A percentile compares a stretch with the other conserved stretches of the same genome.
phyloP scores from a whole-genome alignment of 2,797 vertebrate species.

The Hemibagrus guttatus region DNA sequence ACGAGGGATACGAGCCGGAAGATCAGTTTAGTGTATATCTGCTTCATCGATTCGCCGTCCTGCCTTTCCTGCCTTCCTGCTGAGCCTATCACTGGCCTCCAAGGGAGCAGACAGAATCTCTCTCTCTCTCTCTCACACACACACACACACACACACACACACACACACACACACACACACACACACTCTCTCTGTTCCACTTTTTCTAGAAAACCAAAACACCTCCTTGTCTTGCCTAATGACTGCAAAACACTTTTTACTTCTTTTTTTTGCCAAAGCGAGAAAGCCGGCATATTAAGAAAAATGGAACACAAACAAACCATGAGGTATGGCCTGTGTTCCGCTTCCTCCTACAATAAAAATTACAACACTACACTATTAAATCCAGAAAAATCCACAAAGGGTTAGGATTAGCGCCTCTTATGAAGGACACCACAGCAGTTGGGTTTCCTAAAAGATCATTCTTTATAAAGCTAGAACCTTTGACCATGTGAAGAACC shows the following conservation, averaged over 20 bases:
- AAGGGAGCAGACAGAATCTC: constrained; percentile 66
- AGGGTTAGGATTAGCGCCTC: neutral
- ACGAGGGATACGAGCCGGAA: constrained; percentile 42
- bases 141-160: constrained; percentile 35
- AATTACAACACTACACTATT: neutral
- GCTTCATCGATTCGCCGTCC: constrained; percentile 65
- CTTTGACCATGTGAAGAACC: no score
- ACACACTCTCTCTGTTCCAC: constrained; percentile 20
- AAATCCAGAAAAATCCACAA: neutral
- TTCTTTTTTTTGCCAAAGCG: neutral
- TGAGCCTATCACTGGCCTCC: constrained; percentile 71
- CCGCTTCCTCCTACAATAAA: neutral
- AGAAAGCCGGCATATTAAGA: neutral
- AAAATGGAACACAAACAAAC: neutral
- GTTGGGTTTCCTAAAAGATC: neutral
- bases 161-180: constrained; percentile 27
- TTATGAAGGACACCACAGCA: neutral
- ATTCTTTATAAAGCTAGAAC: no score
- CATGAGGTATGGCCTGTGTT: neutral
- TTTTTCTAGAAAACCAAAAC: neutral
- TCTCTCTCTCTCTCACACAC: no score
- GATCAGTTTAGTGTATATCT: constrained; percentile 70
- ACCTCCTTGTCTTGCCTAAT: neutral
- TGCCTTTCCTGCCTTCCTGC: constrained; percentile 58
- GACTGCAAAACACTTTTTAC: neutral